Base-by-base conservation (phyloP, 2,113 vertebrate genomes). In the Stegostoma tigrinum region DNA sequence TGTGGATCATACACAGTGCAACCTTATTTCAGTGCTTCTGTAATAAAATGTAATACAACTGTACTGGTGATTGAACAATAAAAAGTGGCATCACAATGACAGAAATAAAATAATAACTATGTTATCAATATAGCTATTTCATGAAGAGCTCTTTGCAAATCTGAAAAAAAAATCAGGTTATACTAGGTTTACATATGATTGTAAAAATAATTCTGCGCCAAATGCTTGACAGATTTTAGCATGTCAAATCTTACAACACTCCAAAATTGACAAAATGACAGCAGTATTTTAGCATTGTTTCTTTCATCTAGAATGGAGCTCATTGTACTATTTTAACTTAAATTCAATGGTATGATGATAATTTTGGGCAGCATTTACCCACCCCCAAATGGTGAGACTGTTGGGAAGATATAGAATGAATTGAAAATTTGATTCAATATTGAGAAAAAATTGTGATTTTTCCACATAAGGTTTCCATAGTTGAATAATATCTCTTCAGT, bases 241-340 rank as follows among this genome's bases (percentile, higher is more conserved):
- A 48, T 95, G 45, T 95, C 67, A 48, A 48, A 48, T 42, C 67
- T 95, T 95, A 27, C 48, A 68, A 52, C 67, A 34, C 38, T 75
- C 19, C 94, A 95, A 72, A 95, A 95, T 72, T 72, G 23, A 48
- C 68, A 72, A 72, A 72, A 95, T 95, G 67, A 72, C 94, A 68
- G 27, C 67, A 95, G 72, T 42, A 95, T 95, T 95, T 72, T 95
- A 70, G 67, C 52, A 48, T 72, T 72, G 42, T 52, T 52, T 52
- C 68, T 34, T 95, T 68, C 42, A 75, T 15, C 68, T 52, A 48
- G 45, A 95, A 72, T 72, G 48, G 94, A 75, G 38, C 72, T 75
- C 67, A 72, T 95, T 42, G 38, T 95, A 5, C 52, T 95, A 48
- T 48, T 68, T 68, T 95, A 42, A 7, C 27, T 72, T 68, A 27